Conservation (phyloP, 2,888 invertebrate genomes). For the Nyleta sp. region DNA sequence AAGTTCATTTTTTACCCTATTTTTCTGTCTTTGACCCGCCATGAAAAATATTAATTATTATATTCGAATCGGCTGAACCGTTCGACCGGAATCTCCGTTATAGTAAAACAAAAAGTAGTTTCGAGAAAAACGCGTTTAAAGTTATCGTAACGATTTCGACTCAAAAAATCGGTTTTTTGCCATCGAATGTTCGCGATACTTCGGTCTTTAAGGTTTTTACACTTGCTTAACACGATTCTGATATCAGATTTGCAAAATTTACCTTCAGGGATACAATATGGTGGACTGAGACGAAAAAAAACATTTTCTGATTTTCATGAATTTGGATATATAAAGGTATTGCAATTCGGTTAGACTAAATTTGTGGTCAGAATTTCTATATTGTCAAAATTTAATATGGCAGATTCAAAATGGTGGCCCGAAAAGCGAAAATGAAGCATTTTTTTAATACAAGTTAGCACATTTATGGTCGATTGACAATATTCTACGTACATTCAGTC, state of each 20-base stretch:
- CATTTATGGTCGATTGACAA: slow-evolving; percentile 4
- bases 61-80: slow-evolving; percentile 2
- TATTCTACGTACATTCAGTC: slow-evolving; percentile 9
- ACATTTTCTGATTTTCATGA: too few relatives aligned
- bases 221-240: background rate
- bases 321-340: too few relatives aligned
- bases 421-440: slow-evolving; percentile 6
- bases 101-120: background rate
- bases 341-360: too few relatives aligned
- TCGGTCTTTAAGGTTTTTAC: background rate
- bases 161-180: too few relatives aligned
- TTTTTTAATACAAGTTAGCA: slow-evolving; percentile 2
- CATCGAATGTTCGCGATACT: too few relatives aligned
- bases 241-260: background rate
- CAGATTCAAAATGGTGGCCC: too few relatives aligned
- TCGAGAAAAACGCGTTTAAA: slow-evolving; percentile 6
- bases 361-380: too few relatives aligned
- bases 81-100: slow-evolving; percentile 5
- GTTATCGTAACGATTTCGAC: background rate
- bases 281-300: too few relatives aligned
- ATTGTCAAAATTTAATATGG: background rate
- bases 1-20: slow-evolving; percentile 11
- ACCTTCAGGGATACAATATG: background rate
- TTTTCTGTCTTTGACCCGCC: slow-evolving; percentile 9
- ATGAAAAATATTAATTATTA: background rate